A percentile compares a stretch with the other conserved stretches of the same genome.
These are phyloP conservation scores for Esox niger DNA, from an alignment of 2,113 vertebrate genomes.

Conservation along the genomic window DNA sequence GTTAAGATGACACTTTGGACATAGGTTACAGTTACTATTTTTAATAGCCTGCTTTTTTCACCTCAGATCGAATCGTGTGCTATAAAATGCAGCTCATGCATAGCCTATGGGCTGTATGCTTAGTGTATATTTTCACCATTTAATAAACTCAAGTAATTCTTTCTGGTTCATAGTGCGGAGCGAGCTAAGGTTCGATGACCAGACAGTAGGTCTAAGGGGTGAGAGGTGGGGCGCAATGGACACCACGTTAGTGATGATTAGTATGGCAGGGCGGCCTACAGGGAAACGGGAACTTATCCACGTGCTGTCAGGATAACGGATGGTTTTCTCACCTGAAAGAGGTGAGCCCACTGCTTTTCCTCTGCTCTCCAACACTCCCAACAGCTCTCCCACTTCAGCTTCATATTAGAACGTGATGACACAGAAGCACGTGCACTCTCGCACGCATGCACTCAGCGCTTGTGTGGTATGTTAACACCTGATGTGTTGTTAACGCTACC, in stretches of 20 bases:
- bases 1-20: too few relatives aligned
- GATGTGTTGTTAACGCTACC: not conserved
- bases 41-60: too few relatives aligned
- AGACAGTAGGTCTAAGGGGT: not conserved
- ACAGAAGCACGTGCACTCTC: not conserved
- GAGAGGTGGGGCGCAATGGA: not conserved
- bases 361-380: too few relatives aligned
- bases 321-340: constrained; percentile 12
- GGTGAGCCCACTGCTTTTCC: constrained; percentile 18
- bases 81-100: too few relatives aligned
- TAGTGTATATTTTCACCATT: too few relatives aligned
- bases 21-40: too few relatives aligned
- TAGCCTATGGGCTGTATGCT: too few relatives aligned
- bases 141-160: too few relatives aligned
- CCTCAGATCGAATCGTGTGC: too few relatives aligned
- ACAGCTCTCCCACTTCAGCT: not conserved
- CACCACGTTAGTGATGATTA: constrained; percentile 26
- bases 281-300: constrained; percentile 15
- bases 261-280: constrained; percentile 13
- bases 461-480: constrained; percentile 3
- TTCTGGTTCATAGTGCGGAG: too few relatives aligned
- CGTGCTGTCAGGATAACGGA: constrained; percentile 27
- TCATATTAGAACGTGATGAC: constrained; percentile 1
- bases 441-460: not conserved
- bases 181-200: too few relatives aligned